These are phyloP conservation scores for Hetaerina americana DNA, from an alignment of 1,140 invertebrate species.

Conservation along the genomic window DNA sequence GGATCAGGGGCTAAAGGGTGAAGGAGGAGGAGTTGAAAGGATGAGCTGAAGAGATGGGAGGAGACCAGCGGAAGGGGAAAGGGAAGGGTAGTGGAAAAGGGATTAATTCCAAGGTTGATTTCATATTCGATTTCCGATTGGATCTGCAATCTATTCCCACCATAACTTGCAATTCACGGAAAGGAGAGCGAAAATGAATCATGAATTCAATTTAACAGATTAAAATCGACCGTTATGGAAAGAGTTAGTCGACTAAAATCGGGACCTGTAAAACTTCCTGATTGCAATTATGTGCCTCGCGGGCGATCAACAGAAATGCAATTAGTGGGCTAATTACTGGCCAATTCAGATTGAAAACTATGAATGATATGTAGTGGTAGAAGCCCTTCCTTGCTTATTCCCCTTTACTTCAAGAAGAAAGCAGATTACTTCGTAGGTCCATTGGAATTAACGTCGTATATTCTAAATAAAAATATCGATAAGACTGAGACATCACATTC, in stretches of 20 bases:
- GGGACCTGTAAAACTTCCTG: background rate
- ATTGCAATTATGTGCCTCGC: background rate
- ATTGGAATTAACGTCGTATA: too few relatives aligned
- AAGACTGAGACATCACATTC: too few relatives aligned
- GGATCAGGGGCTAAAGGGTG: background rate
- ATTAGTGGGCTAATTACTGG: background rate
- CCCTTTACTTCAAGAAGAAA: too few relatives aligned
- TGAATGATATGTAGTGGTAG: too few relatives aligned
- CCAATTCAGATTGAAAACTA: background rate
- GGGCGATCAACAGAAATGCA: background rate
- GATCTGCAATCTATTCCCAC: background rate
- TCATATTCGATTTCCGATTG: background rate
- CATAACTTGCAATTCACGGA: background rate
- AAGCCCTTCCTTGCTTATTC: too few relatives aligned
- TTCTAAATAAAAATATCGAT: too few relatives aligned
- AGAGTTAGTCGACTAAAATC: background rate
- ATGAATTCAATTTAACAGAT: background rate
- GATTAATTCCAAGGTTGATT: background rate
- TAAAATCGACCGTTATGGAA: background rate
- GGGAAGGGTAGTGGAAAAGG: background rate
- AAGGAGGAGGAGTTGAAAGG: too few relatives aligned
- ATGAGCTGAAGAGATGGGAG: too few relatives aligned
- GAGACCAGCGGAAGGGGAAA: background rate
- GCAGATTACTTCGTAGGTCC: too few relatives aligned
- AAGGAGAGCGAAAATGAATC: background rate